Conservation (phyloP, 1,140 invertebrate species). For the Oreohelix idahoensis region DNA sequence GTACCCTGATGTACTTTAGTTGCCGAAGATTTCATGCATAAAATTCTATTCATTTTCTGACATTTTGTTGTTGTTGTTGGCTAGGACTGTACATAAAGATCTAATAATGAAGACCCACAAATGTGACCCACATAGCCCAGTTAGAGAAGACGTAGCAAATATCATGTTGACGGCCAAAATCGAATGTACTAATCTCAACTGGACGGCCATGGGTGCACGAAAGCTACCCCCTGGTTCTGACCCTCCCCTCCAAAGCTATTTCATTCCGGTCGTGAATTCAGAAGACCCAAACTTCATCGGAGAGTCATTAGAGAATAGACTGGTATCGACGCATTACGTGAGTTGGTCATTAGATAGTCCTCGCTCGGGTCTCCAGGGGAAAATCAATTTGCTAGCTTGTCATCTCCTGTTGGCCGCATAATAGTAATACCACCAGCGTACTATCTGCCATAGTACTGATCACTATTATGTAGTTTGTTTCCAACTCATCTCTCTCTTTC, state of each 20-base stretch:
- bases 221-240: not conserved
- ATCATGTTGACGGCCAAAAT: too few relatives aligned
- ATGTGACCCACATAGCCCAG: too few relatives aligned
- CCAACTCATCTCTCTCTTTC: not conserved
- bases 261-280: not conserved
- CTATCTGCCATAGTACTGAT: not conserved
- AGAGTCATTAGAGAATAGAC: slow-evolving; percentile 10
- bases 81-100: too few relatives aligned
- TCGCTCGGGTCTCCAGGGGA: not conserved
- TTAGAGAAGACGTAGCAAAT: too few relatives aligned
- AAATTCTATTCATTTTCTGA: too few relatives aligned
- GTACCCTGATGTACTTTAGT: too few relatives aligned
- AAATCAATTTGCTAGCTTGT: slow-evolving; percentile 27
- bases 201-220: not conserved
- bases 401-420: slow-evolving; percentile 1
- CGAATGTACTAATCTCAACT: too few relatives aligned
- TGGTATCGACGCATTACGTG: not conserved
- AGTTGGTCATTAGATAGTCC: slow-evolving; percentile 21
- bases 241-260: not conserved
- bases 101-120: too few relatives aligned
- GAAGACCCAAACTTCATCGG: not conserved
- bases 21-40: too few relatives aligned
- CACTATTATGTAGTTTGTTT: not conserved
- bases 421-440: slow-evolving; percentile 7
- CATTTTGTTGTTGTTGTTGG: too few relatives aligned